These are phyloP conservation scores for Phenganax subtilis DNA, from an alignment of 92 coral and sea anemone genomes.

Conservation along the genomic window DNA sequence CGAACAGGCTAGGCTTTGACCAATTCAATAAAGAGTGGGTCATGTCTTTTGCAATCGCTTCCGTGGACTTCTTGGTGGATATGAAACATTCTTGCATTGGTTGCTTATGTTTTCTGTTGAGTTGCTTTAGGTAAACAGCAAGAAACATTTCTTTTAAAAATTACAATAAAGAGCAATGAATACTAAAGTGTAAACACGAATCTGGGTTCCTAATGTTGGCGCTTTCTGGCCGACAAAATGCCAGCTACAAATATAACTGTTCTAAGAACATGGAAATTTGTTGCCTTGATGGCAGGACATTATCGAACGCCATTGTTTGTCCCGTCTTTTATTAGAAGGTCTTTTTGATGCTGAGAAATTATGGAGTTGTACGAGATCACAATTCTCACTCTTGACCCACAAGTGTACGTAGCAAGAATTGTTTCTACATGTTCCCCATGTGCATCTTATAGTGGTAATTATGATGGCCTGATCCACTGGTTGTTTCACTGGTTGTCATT, in stretches of 20 bases:
- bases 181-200: background rate
- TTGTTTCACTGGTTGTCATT: no score
- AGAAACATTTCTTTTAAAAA: background rate
- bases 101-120: background rate
- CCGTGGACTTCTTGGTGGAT: background rate
- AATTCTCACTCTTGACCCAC: constrained; percentile 47
- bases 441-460: constrained; percentile 39
- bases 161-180: background rate
- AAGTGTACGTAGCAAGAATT: constrained; percentile 53
- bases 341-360: constrained; percentile 50
- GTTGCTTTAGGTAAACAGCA: background rate
- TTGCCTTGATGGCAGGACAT: constrained; percentile 50
- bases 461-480: background rate
- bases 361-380: constrained; percentile 49
- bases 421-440: constrained; percentile 56
- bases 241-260: constrained; percentile 49
- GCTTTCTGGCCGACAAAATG: constrained; percentile 58
- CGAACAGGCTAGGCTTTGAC: background rate
- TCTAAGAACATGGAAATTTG: constrained; percentile 46
- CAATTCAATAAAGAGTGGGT: background rate
- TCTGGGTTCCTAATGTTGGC: constrained; percentile 47
- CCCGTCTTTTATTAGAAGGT: constrained; percentile 47
- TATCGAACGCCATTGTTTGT: constrained; percentile 35
- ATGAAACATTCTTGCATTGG: no score
- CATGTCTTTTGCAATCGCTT: background rate